These are phyloP conservation scores for Odocoileus hemionus DNA, from an alignment of 2,113 vertebrate genomes.

Conservation along the genomic window DNA sequence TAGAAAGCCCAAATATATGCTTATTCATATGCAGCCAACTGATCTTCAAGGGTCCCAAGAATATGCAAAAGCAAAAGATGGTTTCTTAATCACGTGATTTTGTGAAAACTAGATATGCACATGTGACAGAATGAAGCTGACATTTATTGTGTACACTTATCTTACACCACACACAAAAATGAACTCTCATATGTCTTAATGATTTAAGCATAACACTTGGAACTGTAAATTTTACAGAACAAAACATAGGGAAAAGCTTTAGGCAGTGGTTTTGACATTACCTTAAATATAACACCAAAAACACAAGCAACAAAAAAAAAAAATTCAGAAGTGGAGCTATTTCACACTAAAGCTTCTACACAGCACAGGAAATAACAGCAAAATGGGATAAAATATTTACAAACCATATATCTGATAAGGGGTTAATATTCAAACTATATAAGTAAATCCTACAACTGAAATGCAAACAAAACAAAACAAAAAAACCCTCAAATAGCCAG, in stretches of 20 bases:
- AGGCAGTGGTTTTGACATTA: background rate
- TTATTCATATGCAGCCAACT: background rate
- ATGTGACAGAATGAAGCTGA: background rate
- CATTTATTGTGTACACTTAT: background rate
- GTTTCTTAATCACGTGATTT: background rate
- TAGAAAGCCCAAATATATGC: background rate
- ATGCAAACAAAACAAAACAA: background rate
- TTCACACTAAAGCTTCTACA: background rate
- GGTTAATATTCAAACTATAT: background rate
- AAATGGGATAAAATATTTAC: background rate
- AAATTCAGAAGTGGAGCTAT: background rate
- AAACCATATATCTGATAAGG: background rate
- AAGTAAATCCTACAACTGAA: background rate
- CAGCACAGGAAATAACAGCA: background rate
- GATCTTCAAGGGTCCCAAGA: background rate
- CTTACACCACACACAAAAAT: background rate
- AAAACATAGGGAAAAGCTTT: background rate
- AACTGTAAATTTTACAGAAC: background rate
- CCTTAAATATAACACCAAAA: background rate
- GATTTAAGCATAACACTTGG: background rate
- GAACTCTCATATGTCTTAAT: background rate
- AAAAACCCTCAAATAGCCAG: background rate
- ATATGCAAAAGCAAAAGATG: background rate
- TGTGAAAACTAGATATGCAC: background rate
- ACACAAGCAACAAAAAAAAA: background rate